phyloP scores from a whole-genome alignment of 1,140 invertebrate species.

The Aricia agestis region DNA sequence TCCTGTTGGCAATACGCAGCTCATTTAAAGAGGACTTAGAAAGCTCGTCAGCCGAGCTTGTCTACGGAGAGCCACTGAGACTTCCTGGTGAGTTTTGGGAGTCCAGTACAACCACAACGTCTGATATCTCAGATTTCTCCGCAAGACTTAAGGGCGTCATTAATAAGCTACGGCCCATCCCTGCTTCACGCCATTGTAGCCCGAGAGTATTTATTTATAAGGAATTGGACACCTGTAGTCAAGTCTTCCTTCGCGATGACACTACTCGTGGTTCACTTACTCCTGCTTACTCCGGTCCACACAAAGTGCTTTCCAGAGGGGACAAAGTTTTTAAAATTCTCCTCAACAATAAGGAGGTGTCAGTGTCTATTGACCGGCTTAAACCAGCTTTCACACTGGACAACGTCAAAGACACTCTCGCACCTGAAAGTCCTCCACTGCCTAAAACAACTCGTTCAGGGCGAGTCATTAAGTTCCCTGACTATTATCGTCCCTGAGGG shows the following conservation, averaged over 20 bases:
- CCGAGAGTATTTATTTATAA: background rate
- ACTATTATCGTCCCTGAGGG: background rate
- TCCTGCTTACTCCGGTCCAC: conserved; percentile 2
- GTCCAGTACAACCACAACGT: background rate
- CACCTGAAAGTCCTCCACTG: background rate
- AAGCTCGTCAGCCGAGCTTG: background rate
- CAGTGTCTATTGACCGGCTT: background rate
- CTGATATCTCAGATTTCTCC: background rate
- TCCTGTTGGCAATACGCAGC: background rate
- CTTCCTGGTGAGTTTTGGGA: background rate
- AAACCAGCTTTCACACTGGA: background rate
- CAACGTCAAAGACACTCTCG: background rate
- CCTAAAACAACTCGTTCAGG: background rate
- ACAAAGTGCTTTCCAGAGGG: background rate
- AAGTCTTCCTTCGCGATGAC: background rate
- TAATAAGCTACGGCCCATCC: background rate
- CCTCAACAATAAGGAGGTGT: background rate
- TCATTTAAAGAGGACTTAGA: background rate
- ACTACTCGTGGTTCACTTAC: background rate
- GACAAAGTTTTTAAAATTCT: conserved; percentile 8
- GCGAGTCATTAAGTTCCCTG: background rate
- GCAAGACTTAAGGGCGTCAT: background rate
- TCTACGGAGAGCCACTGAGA: background rate
- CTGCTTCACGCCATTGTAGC: background rate
- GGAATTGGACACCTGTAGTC: background rate